Conservation (phyloP, 2,797 vertebrate species). For the Manis crassicaudata region DNA sequence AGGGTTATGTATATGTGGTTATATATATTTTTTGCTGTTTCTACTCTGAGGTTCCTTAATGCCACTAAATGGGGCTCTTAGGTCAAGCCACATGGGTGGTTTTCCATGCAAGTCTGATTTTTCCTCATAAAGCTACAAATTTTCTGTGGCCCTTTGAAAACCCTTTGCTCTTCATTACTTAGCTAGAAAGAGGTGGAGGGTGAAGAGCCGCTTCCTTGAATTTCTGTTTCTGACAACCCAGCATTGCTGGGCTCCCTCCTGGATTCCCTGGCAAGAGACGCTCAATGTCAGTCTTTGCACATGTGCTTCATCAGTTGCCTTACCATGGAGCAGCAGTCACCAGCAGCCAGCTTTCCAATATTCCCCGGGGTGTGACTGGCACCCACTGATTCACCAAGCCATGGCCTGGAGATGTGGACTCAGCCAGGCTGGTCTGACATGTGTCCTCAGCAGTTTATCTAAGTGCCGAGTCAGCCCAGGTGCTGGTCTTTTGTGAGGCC, state of each 20-base stretch:
- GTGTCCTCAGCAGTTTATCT: slow-evolving; percentile 65
- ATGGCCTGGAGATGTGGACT: background rate
- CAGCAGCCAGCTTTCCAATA: background rate
- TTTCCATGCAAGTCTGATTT: slow-evolving; percentile 28
- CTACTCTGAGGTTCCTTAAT: background rate
- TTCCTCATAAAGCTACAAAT: background rate
- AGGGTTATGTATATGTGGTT: background rate
- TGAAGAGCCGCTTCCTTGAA: background rate
- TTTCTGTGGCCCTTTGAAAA: slow-evolving; percentile 10
- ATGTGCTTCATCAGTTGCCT: background rate
- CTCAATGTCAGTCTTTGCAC: background rate
- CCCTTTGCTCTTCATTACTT: background rate
- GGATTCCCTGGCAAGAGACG: background rate
- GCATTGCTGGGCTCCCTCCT: background rate
- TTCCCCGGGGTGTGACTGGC: background rate
- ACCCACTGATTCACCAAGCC: slow-evolving; percentile 24
- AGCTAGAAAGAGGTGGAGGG: background rate
- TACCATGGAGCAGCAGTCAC: background rate
- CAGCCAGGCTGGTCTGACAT: slow-evolving; percentile 43
- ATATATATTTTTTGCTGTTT: background rate
- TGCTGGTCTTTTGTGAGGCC: background rate
- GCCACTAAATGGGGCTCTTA: background rate
- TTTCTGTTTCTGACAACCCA: background rate
- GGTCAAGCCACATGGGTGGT: background rate
- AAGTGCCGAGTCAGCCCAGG: slow-evolving; percentile 36